These are phyloP conservation scores for Spilogale gracilis DNA, from an alignment of 2,113 vertebrate species.

Conservation along the genomic window DNA sequence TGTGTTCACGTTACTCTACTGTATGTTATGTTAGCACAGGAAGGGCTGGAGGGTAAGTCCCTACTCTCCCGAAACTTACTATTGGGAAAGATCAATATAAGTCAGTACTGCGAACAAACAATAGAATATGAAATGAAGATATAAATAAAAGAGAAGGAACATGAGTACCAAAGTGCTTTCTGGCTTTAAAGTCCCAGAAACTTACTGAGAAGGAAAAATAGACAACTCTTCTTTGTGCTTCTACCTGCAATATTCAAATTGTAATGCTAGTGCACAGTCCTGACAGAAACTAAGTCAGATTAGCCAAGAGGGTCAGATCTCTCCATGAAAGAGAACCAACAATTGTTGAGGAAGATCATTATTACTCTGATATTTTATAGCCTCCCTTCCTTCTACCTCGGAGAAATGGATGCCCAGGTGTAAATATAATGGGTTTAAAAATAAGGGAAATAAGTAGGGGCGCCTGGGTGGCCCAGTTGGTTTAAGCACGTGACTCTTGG, in stretches of 20 bases:
- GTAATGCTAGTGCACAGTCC: background rate
- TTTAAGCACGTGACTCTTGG: background rate
- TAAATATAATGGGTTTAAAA: constrained; percentile 69
- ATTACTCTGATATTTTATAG: constrained; percentile 69
- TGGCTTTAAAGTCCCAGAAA: background rate
- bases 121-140: background rate
- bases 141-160: background rate
- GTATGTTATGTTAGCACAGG: background rate
- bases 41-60: background rate
- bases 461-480: background rate
- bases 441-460: background rate
- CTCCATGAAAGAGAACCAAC: constrained; percentile 6
- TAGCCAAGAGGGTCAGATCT: constrained; percentile 47
- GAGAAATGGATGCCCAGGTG: constrained; percentile 56
- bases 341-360: constrained; percentile 36
- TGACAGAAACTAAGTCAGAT: constrained; percentile 7
- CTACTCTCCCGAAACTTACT: background rate
- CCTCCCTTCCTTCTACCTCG: constrained; percentile 19
- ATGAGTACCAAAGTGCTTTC: background rate
- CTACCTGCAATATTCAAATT: background rate
- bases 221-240: background rate
- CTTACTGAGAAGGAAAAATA: background rate
- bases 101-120: background rate
- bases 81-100: background rate
- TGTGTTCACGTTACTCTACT: background rate